phyloP scores from a whole-genome alignment of 37 sponge, comb jelly and placozoan species.

The Dysidea cf. avara region DNA sequence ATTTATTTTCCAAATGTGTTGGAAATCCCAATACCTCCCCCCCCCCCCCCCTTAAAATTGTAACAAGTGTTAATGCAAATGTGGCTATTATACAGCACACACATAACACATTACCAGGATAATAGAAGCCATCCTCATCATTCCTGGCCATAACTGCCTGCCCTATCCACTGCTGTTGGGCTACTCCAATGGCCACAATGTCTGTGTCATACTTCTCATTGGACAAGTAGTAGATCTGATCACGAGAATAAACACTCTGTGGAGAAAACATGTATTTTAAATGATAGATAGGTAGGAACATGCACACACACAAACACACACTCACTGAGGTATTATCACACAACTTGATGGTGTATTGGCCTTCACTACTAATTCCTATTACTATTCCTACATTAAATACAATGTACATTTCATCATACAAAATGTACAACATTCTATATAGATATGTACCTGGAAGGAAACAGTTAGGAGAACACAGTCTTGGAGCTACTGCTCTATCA shows the following conservation, averaged over 20 bases:
- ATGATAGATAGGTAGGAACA: neutral
- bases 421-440: too few relatives aligned
- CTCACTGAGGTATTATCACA: conserved; percentile 37
- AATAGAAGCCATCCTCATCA: conserved; percentile 55
- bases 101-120: conserved; percentile 34
- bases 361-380: conserved; percentile 10
- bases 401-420: too few relatives aligned
- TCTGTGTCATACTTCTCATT: conserved; percentile 23
- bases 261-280: neutral
- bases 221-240: conserved; percentile 38
- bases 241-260: conserved; percentile 16
- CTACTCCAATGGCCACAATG: conserved; percentile 33
- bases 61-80: too few relatives aligned
- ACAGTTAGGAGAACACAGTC: conserved; percentile 34
- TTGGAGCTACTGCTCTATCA: conserved; percentile 49
- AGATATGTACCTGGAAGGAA: conserved; percentile 63
- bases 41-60: too few relatives aligned
- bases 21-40: too few relatives aligned
- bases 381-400: conserved; percentile 8
- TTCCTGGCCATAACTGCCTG: conserved; percentile 52
- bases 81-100: neutral
- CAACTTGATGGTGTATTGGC: conserved; percentile 38
- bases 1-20: too few relatives aligned
- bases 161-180: conserved; percentile 65
- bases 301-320: neutral